phyloP scores from a whole-genome alignment of 2,888 invertebrate genomes.

The Ectemnius continuus region DNA sequence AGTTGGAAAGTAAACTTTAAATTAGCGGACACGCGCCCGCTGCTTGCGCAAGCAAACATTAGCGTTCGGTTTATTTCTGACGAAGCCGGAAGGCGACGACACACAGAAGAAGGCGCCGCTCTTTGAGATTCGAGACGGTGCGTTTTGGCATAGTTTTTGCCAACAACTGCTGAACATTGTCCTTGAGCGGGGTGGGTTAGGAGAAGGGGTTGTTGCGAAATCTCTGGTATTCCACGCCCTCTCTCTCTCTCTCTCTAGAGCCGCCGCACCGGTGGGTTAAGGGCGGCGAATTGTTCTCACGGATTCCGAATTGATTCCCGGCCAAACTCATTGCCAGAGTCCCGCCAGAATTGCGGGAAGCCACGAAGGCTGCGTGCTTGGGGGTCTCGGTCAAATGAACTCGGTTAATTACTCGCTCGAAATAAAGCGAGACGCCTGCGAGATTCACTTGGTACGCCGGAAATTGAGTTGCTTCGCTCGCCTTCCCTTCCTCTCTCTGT shows the following conservation, averaged over 20 bases:
- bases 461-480: not conserved
- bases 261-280: not conserved
- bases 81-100: constrained; percentile 20
- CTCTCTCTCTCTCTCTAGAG: not conserved
- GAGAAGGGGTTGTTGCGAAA: constrained; percentile 9
- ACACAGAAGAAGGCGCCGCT: constrained; percentile 22
- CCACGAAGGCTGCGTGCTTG: not conserved
- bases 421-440: not conserved
- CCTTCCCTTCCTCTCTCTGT: not conserved
- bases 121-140: constrained; percentile 13
- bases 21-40: constrained; percentile 14
- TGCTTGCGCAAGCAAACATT: constrained; percentile 36
- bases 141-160: constrained; percentile 35
- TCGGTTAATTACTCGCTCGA: not conserved
- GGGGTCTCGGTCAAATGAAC: not conserved
- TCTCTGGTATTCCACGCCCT: not conserved
- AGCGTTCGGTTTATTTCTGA: constrained; percentile 42
- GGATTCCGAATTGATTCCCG: constrained; percentile 15
- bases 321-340: constrained; percentile 18
- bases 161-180: constrained; percentile 16
- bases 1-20: constrained; percentile 30
- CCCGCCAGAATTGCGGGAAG: constrained; percentile 10
- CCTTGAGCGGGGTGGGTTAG: constrained; percentile 20
- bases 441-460: not conserved
- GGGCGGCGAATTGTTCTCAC: not conserved